Evolutionary conservation across 2,888 invertebrate genomes (phyloP).

Genomic region (Eupithecia centaureata): DNA sequence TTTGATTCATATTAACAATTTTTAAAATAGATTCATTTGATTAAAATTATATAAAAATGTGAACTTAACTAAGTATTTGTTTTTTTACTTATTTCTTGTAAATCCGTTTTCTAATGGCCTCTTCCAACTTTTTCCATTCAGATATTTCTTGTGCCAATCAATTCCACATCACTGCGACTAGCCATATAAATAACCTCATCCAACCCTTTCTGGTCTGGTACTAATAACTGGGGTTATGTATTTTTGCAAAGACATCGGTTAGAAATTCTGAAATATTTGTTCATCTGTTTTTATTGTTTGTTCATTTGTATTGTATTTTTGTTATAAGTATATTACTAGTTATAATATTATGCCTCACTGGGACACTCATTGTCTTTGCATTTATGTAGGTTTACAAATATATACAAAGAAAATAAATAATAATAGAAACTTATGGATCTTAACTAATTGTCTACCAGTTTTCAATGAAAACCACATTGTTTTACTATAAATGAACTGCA

Average conservation of each 20-base stretch:
- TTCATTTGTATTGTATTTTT: neutral
- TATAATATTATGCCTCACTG: neutral
- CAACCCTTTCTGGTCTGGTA: too few species aligned
- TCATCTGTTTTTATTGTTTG: neutral
- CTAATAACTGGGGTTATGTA: neutral
- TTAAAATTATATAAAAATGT: too few species aligned
- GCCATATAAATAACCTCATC: too few species aligned
- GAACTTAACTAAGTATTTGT: too few species aligned
- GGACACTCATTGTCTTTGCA: neutral
- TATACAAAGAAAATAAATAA: neutral
- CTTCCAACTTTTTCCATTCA: too few species aligned
- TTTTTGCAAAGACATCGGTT: neutral
- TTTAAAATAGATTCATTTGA: too few species aligned
- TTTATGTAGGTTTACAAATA: neutral
- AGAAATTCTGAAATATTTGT: neutral
- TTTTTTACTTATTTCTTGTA: too few species aligned
- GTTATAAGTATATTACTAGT: neutral
- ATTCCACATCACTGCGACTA: too few species aligned
- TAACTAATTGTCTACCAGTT: neutral
- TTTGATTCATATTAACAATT: too few species aligned
- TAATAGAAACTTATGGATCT: neutral
- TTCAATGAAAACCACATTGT: constrained; percentile 3
- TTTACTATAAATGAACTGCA: neutral
- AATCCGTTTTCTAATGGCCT: too few species aligned
- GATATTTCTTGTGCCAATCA: too few species aligned